These are phyloP conservation scores for Gasterosteus nipponicus DNA, from an alignment of 2,113 vertebrate genomes.

Conservation along the genomic window DNA sequence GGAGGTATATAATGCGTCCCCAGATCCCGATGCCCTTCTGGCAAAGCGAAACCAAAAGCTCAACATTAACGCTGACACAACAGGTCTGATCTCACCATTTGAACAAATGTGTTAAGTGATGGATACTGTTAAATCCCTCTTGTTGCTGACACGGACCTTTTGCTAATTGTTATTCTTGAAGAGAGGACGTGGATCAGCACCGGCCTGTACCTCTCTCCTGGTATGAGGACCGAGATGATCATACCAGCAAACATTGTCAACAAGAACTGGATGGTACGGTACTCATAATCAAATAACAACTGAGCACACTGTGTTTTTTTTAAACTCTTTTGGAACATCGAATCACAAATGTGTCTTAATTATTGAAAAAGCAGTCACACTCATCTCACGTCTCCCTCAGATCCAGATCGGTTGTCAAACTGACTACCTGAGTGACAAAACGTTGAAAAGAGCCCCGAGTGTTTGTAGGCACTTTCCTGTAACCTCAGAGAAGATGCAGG, in stretches of 20 bases:
- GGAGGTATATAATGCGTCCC: constrained; percentile 73
- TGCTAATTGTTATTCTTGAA: constrained; percentile 58
- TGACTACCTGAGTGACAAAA: constrained; percentile 58
- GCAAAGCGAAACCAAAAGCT: constrained; percentile 4
- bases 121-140: too few species aligned
- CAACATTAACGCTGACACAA: too few species aligned
- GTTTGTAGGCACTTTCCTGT: constrained; percentile 67
- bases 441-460: constrained; percentile 68
- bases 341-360: neutral
- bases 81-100: too few species aligned
- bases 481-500: constrained; percentile 54
- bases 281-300: neutral
- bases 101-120: neutral
- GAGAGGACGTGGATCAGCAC: constrained; percentile 80
- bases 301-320: neutral
- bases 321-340: too few species aligned
- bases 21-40: constrained; percentile 74
- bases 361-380: neutral
- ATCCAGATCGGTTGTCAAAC: constrained; percentile 82
- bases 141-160: neutral
- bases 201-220: constrained; percentile 80
- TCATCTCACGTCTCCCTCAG: constrained; percentile 45
- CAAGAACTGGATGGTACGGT: constrained; percentile 73
- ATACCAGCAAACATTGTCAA: constrained; percentile 70
- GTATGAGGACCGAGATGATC: constrained; percentile 73